Percentiles rank a stretch among this genome's conserved stretches.
phyloP scores from a whole-genome alignment of 2,797 vertebrate species.

The Pseudomugil tenellus region DNA sequence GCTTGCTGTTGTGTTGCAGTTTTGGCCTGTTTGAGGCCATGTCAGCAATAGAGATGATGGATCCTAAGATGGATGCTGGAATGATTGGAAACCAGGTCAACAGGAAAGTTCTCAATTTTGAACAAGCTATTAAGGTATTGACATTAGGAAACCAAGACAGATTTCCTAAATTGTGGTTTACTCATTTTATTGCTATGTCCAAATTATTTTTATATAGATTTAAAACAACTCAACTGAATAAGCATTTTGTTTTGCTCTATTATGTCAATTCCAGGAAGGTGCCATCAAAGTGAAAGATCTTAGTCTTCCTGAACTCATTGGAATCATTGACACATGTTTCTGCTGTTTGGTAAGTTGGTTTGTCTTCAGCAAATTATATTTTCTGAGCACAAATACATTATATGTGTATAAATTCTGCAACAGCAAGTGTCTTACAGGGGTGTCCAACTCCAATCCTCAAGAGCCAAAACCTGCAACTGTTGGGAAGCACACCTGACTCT shows the following conservation, averaged over 20 bases:
- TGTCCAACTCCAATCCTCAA: no score
- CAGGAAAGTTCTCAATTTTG: constrained; percentile 97
- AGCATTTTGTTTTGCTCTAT: background rate
- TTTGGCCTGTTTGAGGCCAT: constrained; percentile 99
- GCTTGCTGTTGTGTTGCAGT: constrained; percentile 68
- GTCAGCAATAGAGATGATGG: constrained; percentile 99
- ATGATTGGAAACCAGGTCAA: constrained; percentile 99
- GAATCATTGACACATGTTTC: constrained; percentile 98
- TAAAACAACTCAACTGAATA: background rate
- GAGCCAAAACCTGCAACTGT: no score
- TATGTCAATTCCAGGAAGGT: constrained; percentile 83
- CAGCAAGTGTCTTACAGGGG: background rate
- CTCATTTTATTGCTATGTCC: no score
- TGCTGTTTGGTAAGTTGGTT: constrained; percentile 89
- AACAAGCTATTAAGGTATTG: constrained; percentile 96
- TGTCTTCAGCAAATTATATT: background rate
- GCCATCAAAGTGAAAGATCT: constrained; percentile 96
- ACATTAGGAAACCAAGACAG: background rate
- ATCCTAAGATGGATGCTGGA: constrained; percentile 99
- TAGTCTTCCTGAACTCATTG: constrained; percentile 92
- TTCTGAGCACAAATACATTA: background rate
- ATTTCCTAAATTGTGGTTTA: no score
- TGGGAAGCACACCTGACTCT: no score
- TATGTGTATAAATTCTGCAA: background rate
- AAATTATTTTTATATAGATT: no score